Evolutionary conservation across 2,113 vertebrate genomes (phyloP), one percentile per base, ranked within the genome.

Genomic region (Daphoenositta chrysoptera): DNA sequence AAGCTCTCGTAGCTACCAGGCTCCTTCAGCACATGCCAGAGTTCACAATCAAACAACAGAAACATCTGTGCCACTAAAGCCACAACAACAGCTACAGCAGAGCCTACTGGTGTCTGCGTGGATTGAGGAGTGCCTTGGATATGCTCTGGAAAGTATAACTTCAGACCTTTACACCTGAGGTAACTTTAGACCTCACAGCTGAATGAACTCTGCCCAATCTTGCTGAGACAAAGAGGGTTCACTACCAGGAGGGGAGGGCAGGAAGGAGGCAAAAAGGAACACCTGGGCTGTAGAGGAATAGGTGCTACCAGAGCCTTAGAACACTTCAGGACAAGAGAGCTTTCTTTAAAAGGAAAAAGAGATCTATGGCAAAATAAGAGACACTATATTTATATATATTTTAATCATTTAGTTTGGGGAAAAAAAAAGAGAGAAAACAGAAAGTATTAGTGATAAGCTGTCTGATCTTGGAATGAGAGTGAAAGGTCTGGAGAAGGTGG

Each of bases 361-460:
- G 24, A 58, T 53, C 24, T 61, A 23, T 40, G 14, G n/a, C n/a
- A 81, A 68, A 76, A 83, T 28, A 68, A 40, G 28, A 40, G 3
- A 48, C 0, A 7, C 1, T 27, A 30, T 15, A 45, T 69, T 7
- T 44, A 56, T 27, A 39, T 5, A 39, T 24, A 17, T 50, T 17
- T 79, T 33, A 57, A 30, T 26, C 31, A 7, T 22, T 58, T 20
- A 3, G 9, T 81, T 53, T n/a, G 14, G 17, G 14, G 17, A 8
- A 2, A 7, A 14, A 30, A 26, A 16, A 0, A 27, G 15, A 80
- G 2, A 51, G 1, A 39, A 56, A 72, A 30, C 2, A 40, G 10
- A 71, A 77, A 92, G 23, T 77, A 15, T 6, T 3, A 37, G 2
- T 30, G 24, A 44, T 44, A 66, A 40, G 8, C 4, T 28, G 13